phyloP scores from a whole-genome alignment of 1,140 invertebrate genomes.

The Sminthurinus signatus region DNA sequence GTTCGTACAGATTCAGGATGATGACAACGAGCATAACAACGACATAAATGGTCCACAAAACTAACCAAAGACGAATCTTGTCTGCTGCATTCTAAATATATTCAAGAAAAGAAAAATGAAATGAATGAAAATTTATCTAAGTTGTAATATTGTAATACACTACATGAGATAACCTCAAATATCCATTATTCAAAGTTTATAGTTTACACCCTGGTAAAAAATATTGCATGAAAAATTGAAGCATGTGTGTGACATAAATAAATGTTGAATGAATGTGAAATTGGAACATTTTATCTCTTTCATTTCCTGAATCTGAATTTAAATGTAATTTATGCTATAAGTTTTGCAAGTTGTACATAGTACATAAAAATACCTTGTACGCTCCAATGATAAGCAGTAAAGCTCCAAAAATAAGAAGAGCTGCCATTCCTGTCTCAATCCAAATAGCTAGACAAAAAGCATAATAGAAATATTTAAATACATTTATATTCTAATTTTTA shows the following conservation, averaged over 20 bases:
- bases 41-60: slow-evolving; percentile 22
- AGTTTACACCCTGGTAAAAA: not conserved
- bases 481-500: no score
- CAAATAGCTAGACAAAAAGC: slow-evolving; percentile 19
- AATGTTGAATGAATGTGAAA: not conserved
- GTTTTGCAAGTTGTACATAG: not conserved
- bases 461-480: no score
- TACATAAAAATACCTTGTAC: slow-evolving; percentile 23
- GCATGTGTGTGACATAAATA: not conserved
- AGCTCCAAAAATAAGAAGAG: slow-evolving; percentile 17
- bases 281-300: no score
- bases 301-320: no score
- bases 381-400: slow-evolving; percentile 25
- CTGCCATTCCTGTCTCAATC: slow-evolving; percentile 6
- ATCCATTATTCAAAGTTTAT: not conserved
- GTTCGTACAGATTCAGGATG: slow-evolving; percentile 20
- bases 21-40: slow-evolving; percentile 13
- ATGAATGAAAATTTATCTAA: not conserved
- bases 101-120: not conserved
- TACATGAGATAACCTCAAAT: not conserved
- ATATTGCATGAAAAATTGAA: not conserved
- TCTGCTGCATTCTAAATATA: slow-evolving; percentile 13
- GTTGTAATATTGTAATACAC: not conserved
- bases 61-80: slow-evolving; percentile 29
- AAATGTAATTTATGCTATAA: no score